These are phyloP conservation scores for Aegypius monachus DNA, from an alignment of 2,113 vertebrate genomes.

Conservation along the genomic window DNA sequence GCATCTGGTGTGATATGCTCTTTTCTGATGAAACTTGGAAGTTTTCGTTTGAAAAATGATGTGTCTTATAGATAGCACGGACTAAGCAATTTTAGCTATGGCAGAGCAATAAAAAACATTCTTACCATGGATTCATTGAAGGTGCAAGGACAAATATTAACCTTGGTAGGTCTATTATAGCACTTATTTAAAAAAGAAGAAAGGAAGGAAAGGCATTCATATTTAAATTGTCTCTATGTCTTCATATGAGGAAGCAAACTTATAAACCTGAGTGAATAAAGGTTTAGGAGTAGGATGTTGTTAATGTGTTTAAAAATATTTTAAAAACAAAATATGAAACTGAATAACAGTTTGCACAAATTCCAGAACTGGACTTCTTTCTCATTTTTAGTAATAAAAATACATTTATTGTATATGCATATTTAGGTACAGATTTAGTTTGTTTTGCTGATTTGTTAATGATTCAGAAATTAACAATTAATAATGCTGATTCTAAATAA, in stretches of 20 bases:
- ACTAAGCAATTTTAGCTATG: constrained; percentile 74
- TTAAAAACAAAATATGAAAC: constrained; percentile 6
- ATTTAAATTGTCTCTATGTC: constrained; percentile 61
- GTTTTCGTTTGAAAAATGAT: constrained; percentile 73
- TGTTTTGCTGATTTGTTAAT: background rate
- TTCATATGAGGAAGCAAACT: constrained; percentile 31
- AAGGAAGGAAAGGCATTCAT: constrained; percentile 49
- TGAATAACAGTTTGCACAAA: background rate
- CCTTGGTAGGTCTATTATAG: constrained; percentile 69
- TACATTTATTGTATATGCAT: background rate
- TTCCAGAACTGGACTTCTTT: background rate
- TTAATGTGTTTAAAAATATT: constrained; percentile 34
- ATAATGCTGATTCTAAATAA: background rate
- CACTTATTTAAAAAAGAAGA: constrained; percentile 63
- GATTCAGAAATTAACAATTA: background rate
- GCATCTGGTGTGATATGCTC: constrained; percentile 40
- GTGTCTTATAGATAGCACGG: constrained; percentile 60
- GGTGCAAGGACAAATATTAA: constrained; percentile 76
- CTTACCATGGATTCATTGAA: constrained; percentile 65
- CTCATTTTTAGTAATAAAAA: background rate
- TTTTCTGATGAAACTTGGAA: constrained; percentile 64
- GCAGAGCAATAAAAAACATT: constrained; percentile 74
- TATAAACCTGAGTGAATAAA: constrained; percentile 42
- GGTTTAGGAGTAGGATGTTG: constrained; percentile 27
- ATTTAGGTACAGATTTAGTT: background rate